Conservation (phyloP, 2,113 vertebrate species). For the Trogon melanurus region DNA sequence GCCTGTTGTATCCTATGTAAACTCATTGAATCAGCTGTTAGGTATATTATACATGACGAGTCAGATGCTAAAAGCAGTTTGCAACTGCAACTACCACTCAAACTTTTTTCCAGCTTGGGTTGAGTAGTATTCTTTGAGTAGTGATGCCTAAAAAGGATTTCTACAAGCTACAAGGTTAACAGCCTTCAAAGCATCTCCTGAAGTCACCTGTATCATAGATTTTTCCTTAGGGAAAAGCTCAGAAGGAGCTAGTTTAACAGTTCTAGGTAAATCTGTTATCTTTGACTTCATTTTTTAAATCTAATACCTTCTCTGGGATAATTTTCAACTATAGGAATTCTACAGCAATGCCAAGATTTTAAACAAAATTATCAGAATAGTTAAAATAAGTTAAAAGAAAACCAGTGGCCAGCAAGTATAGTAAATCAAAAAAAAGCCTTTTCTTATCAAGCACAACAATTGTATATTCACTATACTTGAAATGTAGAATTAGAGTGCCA, state of each 20-base stretch:
- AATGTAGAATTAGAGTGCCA: not conserved
- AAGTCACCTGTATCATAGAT: not conserved
- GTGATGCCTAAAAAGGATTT: not conserved
- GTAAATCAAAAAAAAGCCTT: not conserved
- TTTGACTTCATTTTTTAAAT: not conserved
- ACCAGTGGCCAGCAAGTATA: not conserved
- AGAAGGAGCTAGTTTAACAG: not conserved
- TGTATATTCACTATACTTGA: not conserved
- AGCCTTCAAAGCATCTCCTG: not conserved
- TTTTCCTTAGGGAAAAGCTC: not conserved
- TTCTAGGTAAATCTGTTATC: not conserved
- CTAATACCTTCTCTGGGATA: not conserved
- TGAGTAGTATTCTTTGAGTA: not conserved
- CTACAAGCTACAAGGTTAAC: not conserved
- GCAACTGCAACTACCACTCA: not conserved
- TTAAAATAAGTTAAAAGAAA: not conserved
- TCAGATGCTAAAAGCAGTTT: not conserved
- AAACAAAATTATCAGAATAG: not conserved
- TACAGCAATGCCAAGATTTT: not conserved
- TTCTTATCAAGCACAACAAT: not conserved
- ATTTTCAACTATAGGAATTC: not conserved
- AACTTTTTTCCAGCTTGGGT: not conserved
- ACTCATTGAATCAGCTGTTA: not conserved
- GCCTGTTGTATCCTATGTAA: not conserved
- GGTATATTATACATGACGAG: not conserved